These are phyloP conservation scores for Chrysaora quinquecirrha DNA, from an alignment of 30 jellyfish, hydroid and myxozoan species.

Conservation along the genomic window DNA sequence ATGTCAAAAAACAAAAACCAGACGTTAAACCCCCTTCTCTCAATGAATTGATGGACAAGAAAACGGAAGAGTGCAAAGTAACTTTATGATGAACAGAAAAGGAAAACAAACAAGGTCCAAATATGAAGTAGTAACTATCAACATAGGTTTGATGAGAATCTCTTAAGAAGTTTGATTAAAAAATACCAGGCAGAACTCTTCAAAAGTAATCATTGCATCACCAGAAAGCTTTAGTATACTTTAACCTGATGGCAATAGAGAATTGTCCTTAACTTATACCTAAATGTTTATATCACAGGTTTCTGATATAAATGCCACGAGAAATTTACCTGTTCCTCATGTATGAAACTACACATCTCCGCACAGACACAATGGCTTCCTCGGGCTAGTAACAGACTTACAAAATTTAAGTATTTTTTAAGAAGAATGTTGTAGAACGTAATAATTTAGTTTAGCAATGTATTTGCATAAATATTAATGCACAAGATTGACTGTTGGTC, in stretches of 20 bases:
- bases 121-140: neutral
- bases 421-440: too few relatives aligned
- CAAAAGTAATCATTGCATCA: neutral
- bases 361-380: too few relatives aligned
- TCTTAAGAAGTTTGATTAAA: neutral
- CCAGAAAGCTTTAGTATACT: neutral
- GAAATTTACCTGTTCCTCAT: too few relatives aligned
- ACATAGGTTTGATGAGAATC: neutral
- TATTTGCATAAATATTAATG: too few relatives aligned
- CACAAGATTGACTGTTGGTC: too few relatives aligned
- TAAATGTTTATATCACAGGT: too few relatives aligned
- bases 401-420: too few relatives aligned
- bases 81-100: neutral
- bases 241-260: neutral
- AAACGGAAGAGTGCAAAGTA: neutral
- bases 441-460: too few relatives aligned
- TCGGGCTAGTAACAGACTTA: too few relatives aligned
- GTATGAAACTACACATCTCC: too few relatives aligned
- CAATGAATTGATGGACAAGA: neutral
- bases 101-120: neutral
- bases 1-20: neutral
- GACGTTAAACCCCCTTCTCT: neutral
- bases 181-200: neutral
- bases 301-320: too few relatives aligned
- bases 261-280: too few relatives aligned